Evolutionary conservation across 2,888 invertebrate species (phyloP).

Genomic region (Trichopria drosophilae): DNA sequence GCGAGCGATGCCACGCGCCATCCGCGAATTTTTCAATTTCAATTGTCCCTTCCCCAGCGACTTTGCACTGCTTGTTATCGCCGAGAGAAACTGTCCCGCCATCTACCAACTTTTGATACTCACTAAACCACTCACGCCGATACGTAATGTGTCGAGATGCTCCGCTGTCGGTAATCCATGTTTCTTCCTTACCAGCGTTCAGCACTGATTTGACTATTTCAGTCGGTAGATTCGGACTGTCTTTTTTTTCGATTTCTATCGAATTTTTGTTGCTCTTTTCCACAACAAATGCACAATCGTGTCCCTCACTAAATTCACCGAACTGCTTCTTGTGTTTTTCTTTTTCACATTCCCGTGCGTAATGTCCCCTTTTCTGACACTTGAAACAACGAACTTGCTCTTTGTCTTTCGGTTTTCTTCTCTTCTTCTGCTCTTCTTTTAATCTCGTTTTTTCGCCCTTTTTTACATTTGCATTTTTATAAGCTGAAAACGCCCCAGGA

Average conservation of each 20-base stretch:
- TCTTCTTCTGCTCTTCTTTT: slow-evolving; percentile 5
- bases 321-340: slow-evolving; percentile 19
- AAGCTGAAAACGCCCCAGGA: slow-evolving; percentile 20
- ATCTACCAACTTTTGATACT: slow-evolving; percentile 13
- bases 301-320: slow-evolving; percentile 3
- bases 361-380: slow-evolving; percentile 29
- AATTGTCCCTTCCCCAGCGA: slow-evolving; percentile 33
- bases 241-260: background rate
- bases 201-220: too few relatives aligned
- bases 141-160: too few relatives aligned
- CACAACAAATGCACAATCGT: slow-evolving; percentile 26
- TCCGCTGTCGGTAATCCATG: too few relatives aligned
- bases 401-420: slow-evolving; percentile 18
- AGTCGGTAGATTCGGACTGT: background rate
- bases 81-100: slow-evolving; percentile 29
- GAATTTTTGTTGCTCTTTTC: background rate
- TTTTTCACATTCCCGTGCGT: slow-evolving; percentile 27
- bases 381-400: slow-evolving; percentile 20
- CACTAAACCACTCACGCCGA: slow-evolving; percentile 32
- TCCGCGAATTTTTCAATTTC: slow-evolving; percentile 24
- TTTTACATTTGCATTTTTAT: too few relatives aligned
- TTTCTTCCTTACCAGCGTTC: too few relatives aligned
- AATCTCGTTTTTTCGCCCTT: too few relatives aligned
- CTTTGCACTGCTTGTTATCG: slow-evolving; percentile 29
- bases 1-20: slow-evolving; percentile 27